phyloP scores from a whole-genome alignment of 1,140 invertebrate species.

The Penaeus chinensis region DNA sequence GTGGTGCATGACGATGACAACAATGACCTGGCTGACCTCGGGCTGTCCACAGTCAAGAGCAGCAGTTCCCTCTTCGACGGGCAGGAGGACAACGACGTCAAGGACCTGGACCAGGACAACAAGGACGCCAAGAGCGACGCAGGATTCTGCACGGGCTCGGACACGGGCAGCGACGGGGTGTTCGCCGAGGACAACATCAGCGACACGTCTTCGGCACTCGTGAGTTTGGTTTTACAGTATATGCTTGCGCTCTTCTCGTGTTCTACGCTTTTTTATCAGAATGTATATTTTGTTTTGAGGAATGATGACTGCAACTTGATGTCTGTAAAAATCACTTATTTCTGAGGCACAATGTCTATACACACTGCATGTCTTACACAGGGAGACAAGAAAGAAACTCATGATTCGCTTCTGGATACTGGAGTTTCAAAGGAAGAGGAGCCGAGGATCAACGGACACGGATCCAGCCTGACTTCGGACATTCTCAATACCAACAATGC shows the following conservation, averaged over 20 bases:
- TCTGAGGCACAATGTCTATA: not conserved
- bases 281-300: no score
- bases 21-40: conserved; percentile 84
- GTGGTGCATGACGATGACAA: conserved; percentile 78
- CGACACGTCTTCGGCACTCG: conserved; percentile 68
- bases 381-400: conserved; percentile 63
- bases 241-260: not conserved
- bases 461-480: conserved; percentile 35
- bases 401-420: conserved; percentile 61
- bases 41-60: conserved; percentile 81
- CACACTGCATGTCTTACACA: conserved; percentile 26
- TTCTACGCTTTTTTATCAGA: not conserved
- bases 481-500: conserved; percentile 22
- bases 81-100: conserved; percentile 45
- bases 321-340: not conserved
- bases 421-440: conserved; percentile 55
- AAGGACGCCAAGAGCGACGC: conserved; percentile 63
- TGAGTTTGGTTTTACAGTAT: conserved; percentile 26
- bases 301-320: no score
- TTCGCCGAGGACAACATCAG: conserved; percentile 89
- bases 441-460: conserved; percentile 49
- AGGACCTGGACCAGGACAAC: conserved; percentile 63
- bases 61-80: conserved; percentile 71
- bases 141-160: conserved; percentile 64
- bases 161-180: conserved; percentile 72